Evolutionary conservation across 92 coral and sea anemone genomes (phyloP), one percentile per base, ranked within the genome.

Genomic region (Epizoanthus stellaris): DNA sequence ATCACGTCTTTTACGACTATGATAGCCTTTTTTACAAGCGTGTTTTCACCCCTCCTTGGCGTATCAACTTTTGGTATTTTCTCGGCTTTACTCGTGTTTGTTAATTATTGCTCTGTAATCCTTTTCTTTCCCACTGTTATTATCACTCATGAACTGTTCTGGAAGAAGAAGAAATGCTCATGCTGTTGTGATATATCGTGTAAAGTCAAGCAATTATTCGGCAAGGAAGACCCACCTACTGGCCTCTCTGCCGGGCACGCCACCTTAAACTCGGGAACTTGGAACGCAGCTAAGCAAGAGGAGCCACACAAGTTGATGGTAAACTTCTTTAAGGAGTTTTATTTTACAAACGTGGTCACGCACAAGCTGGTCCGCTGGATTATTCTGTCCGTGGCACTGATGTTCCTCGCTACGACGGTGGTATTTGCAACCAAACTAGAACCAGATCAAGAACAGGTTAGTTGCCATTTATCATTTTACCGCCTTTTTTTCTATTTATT

Each of bases 41-140:
- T 94, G 17, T 94, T 95, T 64, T 95, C 98, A 1, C 98, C 98
- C 8, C 89, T 95, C 13, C 90, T 95, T 45, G 98, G 97, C 20
- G 98, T 95, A 17, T 95, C 98, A 4, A 95, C 98, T 12, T 95
- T 95, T 47, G 98, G 98, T 23, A 95, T 94, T 34, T 95, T 95
- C 49, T 95, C 98, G 40, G 98, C 98, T 60, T 66, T 95, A 73
- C 93, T 95, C 14, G 98, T 95, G 5, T 93, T 93, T 76, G 98
- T 95, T 3, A 95, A 95, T 74, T 95, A 87, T 64, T 89, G 93
- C 76, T 95, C 98, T 6, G 98, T 95, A 17, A 89, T 95, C 34
- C 82, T 95, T 14, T 95, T 95, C 80, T 88, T 95, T 40, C 98
- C 98, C 11, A 89, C 97, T 70, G 98, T 95, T 14, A 86, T 95